Percentiles rank a stretch among this genome's conserved stretches.
phyloP scores from a whole-genome alignment of 2,113 vertebrate species.

The Engystomops pustulosus region DNA sequence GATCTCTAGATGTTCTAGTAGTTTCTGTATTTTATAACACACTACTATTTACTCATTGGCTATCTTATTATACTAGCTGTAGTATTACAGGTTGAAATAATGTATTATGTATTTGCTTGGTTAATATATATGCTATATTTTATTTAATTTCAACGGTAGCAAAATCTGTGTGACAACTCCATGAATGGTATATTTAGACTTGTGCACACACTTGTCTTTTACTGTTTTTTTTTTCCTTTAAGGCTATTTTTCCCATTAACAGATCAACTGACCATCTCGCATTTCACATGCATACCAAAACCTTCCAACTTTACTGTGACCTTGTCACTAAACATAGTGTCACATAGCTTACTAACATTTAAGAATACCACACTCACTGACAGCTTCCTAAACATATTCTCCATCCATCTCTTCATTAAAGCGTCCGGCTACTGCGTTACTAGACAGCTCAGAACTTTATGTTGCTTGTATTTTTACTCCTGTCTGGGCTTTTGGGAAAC shows the following conservation, averaged over 20 bases:
- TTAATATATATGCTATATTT: not conserved
- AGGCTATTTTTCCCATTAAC: conserved; percentile 55
- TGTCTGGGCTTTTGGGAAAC: not conserved
- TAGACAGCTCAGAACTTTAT: no score
- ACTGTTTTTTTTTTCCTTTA: conserved; percentile 44
- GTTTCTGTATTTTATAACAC: not conserved
- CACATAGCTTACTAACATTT: conserved; percentile 55
- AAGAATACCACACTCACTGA: conserved; percentile 57
- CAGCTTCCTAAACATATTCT: conserved; percentile 58
- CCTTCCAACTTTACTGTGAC: conserved; percentile 58
- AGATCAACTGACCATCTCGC: conserved; percentile 52
- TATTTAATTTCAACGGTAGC: not conserved
- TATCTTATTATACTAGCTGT: no score
- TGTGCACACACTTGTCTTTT: conserved; percentile 18
- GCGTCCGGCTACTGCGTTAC: not conserved
- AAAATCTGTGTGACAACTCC: not conserved
- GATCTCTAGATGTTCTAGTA: not conserved
- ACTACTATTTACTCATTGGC: no score
- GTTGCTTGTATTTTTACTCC: not conserved
- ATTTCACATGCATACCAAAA: conserved; percentile 59
- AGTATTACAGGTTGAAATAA: not conserved
- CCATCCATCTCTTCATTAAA: conserved; percentile 53
- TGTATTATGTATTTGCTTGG: not conserved
- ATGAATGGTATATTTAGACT: conserved; percentile 13
- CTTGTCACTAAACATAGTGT: conserved; percentile 61